Evolutionary conservation across 2,888 invertebrate species (phyloP), one percentile per base, ranked within the genome.

Genomic region (Nezara viridula): DNA sequence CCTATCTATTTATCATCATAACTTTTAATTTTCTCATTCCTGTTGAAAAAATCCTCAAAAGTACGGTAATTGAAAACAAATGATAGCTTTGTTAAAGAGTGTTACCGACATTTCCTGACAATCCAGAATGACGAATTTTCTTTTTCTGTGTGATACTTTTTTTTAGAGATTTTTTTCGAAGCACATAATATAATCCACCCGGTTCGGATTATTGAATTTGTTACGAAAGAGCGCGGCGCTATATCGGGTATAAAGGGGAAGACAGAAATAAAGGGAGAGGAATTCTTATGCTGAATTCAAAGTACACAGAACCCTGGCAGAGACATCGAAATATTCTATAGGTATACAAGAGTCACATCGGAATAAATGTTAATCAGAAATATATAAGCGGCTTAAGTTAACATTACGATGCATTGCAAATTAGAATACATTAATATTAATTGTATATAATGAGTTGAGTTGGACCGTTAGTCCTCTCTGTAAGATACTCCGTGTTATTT

Each of bases 261-360:
- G 60, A 60, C 60, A 60, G 27, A 60, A 60, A 60, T 60, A 60
- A 60, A 60, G 16, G n/a, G 27, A 16, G 27, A 14, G 60, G 60
- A 32, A 60, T 60, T 60, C 60, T 60, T 60, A 60, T 60, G 60
- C 60, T 60, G 60, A 60, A 60, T 60, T 60, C 16, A 60, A 60
- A 60, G 27, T 60, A 60, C 60, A 16, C 27, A 60, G 12, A n/a
- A 27, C 27, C 16, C 60, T 5, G 27, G 16, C 60, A n/a, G 55
- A 50, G 50, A 9, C 60, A 60, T 60, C 14, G 16, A 60, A 32
- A 32, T 60, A 60, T 60, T 27, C 60, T 6, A 21, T 27, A 60
- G 60, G 27, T 32, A 16, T 14, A 27, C n/a, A n/a, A 1, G 55
- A 6, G n/a, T 10, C 60, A 27, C 60, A 14, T 14, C 27, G 27